phyloP scores from a whole-genome alignment of 2,888 invertebrate genomes.

The Lepidocyrtoides sp. region DNA sequence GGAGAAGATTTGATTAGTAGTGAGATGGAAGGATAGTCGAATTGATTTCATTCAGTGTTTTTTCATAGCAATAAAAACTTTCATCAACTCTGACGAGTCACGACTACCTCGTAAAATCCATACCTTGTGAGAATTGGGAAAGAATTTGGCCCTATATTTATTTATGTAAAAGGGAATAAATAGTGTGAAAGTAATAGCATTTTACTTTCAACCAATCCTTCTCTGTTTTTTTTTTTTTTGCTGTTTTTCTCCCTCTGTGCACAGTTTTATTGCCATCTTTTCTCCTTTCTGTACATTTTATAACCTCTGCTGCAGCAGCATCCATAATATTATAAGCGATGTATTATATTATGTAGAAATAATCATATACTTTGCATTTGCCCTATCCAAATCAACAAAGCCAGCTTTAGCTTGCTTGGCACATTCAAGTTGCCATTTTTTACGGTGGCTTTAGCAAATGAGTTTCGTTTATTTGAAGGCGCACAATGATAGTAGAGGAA shows the following conservation, averaged over 20 bases:
- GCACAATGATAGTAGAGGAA: slow-evolving; percentile 2
- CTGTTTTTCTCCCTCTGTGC: neutral
- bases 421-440: neutral
- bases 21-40: too few relatives aligned
- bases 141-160: slow-evolving; percentile 22
- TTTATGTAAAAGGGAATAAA: slow-evolving; percentile 47
- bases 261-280: slow-evolving; percentile 12
- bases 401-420: neutral
- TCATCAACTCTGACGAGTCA: too few relatives aligned
- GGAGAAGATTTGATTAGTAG: too few relatives aligned
- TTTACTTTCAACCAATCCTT: slow-evolving; percentile 22
- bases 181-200: slow-evolving; percentile 58
- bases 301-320: neutral
- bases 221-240: neutral
- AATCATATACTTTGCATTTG: slow-evolving; percentile 4
- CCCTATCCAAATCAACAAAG: slow-evolving; percentile 30
- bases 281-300: slow-evolving; percentile 10
- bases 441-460: slow-evolving; percentile 16
- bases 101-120: neutral
- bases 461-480: neutral
- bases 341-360: slow-evolving; percentile 31
- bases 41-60: too few relatives aligned
- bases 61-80: too few relatives aligned
- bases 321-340: slow-evolving; percentile 32
- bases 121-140: neutral